phyloP scores from a whole-genome alignment of 37 sponge, comb jelly and placozoan species.

The Cliona cf. orientalis region DNA sequence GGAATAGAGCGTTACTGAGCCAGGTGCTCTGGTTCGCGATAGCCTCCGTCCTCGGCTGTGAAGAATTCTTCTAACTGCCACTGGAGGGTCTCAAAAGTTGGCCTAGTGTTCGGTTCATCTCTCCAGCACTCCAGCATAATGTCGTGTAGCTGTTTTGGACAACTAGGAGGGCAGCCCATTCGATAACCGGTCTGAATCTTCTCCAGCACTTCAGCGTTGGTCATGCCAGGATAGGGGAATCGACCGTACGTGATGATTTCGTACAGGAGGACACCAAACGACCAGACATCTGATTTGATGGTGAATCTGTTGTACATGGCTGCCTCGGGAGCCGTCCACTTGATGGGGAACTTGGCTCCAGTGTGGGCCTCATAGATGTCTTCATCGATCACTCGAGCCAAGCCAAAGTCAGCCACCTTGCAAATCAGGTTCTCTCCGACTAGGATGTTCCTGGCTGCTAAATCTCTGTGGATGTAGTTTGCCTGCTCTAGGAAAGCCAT shows the following conservation, averaged over 20 bases:
- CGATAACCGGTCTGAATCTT: conserved; percentile 76
- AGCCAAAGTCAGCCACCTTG: conserved; percentile 98
- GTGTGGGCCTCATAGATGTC: conserved; percentile 93
- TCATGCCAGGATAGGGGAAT: conserved; percentile 97
- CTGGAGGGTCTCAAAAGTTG: conserved; percentile 93
- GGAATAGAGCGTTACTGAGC: no score
- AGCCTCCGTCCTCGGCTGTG: conserved; percentile 49
- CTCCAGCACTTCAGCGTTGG: conserved; percentile 93
- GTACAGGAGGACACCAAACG: conserved; percentile 93
- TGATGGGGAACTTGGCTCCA: conserved; percentile 98
- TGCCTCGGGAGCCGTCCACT: conserved; percentile 99
- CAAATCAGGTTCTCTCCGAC: conserved; percentile 94
- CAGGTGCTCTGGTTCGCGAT: conserved; percentile 50
- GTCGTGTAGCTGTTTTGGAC: conserved; percentile 76
- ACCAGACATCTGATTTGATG: conserved; percentile 99
- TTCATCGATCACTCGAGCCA: conserved; percentile 93
- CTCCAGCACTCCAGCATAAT: conserved; percentile 90
- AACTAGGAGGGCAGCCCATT: conserved; percentile 76
- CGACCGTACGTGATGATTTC: conserved; percentile 97
- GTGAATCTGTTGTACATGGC: conserved; percentile 95
- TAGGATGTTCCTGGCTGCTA: conserved; percentile 97
- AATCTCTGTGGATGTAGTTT: conserved; percentile 97
- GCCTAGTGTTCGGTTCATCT: conserved; percentile 74
- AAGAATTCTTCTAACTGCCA: conserved; percentile 91
- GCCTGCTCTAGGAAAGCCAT: conserved; percentile 96